These are phyloP conservation scores for Papilio glaucus DNA, from an alignment of 1,140 invertebrate species.

Conservation along the genomic window DNA sequence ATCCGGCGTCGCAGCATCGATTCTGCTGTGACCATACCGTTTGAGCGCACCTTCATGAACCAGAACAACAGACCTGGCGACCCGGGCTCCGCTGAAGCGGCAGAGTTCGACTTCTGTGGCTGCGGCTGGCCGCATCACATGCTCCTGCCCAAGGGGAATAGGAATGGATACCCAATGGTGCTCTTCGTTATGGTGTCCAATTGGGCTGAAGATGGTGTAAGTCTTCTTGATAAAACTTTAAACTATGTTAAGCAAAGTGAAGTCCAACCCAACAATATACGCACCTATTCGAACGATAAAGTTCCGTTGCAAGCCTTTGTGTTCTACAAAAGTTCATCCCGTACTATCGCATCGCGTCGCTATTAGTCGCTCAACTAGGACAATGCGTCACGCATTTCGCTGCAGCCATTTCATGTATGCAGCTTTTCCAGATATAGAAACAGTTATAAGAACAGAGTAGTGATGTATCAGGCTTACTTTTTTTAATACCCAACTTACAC, in stretches of 20 bases:
- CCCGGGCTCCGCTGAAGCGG: conserved; percentile 78
- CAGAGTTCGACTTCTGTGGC: conserved; percentile 91
- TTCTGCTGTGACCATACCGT: conserved; percentile 89
- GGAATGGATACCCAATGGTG: conserved; percentile 87
- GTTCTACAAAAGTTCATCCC: too few relatives aligned
- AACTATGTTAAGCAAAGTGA: too few relatives aligned
- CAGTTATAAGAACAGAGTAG: too few relatives aligned
- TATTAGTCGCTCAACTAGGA: too few relatives aligned
- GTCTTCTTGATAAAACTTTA: conserved; percentile 2
- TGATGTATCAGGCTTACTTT: too few relatives aligned
- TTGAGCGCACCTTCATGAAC: conserved; percentile 88
- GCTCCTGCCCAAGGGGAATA: conserved; percentile 89
- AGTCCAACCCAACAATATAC: too few relatives aligned
- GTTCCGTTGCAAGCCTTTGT: neutral
- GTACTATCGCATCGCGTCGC: too few relatives aligned
- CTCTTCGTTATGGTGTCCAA: conserved; percentile 93
- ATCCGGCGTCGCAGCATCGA: conserved; percentile 85
- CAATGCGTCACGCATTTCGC: too few relatives aligned
- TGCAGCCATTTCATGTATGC: too few relatives aligned
- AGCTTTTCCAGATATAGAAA: too few relatives aligned
- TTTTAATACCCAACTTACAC: too few relatives aligned
- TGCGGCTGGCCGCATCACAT: conserved; percentile 95
- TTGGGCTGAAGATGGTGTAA: conserved; percentile 86
- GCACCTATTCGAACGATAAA: neutral
- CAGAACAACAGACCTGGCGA: conserved; percentile 83